Conservation (phyloP, 2,888 invertebrate species). For the Meloe dianella region DNA sequence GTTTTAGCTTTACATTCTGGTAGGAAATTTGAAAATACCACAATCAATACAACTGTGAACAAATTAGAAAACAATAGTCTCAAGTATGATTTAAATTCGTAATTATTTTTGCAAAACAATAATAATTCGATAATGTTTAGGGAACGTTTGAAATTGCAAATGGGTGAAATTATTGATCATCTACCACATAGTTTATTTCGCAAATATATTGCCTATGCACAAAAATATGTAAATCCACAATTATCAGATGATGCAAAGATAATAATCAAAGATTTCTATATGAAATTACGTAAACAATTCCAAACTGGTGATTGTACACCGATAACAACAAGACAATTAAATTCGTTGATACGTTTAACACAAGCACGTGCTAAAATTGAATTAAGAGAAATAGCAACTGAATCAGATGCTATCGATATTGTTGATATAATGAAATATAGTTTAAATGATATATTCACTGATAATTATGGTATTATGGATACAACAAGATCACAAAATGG, state of each 20-base stretch:
- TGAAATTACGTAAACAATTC: conserved; percentile 74
- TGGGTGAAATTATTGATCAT: conserved; percentile 70
- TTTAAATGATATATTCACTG: conserved; percentile 76
- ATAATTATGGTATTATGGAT: conserved; percentile 71
- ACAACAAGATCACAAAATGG: conserved; percentile 73
- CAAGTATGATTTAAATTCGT: not conserved
- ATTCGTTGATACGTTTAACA: conserved; percentile 85
- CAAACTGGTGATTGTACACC: conserved; percentile 74
- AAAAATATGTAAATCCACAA: conserved; percentile 83
- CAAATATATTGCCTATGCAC: conserved; percentile 91
- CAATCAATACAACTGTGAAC: conserved; percentile 11
- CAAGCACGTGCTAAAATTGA: conserved; percentile 89
- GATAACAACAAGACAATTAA: conserved; percentile 85
- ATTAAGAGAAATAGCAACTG: conserved; percentile 79
- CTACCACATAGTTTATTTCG: conserved; percentile 79
- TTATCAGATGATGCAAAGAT: conserved; percentile 75
- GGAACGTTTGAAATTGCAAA: conserved; percentile 65
- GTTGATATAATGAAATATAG: conserved; percentile 84
- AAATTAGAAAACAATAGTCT: not conserved
- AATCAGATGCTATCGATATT: conserved; percentile 82
- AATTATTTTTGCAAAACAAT: not conserved
- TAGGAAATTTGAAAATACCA: conserved; percentile 22
- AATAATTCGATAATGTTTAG: conserved; percentile 56
- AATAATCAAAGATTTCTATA: conserved; percentile 78
- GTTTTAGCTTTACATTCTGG: conserved; percentile 79